These are phyloP conservation scores for Scleropages formosus DNA, from an alignment of 2,797 vertebrate species.

Conservation along the genomic window DNA sequence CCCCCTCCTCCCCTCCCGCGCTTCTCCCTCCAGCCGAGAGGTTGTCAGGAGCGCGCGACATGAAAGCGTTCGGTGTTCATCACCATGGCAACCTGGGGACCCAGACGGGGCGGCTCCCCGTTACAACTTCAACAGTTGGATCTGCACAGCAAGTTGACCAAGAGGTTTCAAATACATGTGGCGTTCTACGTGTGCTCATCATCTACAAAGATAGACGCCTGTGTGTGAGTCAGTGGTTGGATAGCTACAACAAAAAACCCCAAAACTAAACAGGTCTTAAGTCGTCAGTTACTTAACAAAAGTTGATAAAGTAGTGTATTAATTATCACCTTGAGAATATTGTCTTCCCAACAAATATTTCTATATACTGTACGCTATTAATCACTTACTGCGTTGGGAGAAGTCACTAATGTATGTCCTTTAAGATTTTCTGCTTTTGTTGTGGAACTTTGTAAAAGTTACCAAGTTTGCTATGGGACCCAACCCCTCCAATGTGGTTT, in stretches of 20 bases:
- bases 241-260: not conserved
- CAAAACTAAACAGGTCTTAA: not conserved
- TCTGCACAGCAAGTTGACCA: constrained; percentile 10
- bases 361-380: too few relatives aligned
- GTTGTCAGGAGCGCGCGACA: constrained; percentile 67
- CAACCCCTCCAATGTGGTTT: not conserved
- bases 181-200: too few relatives aligned
- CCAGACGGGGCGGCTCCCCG: constrained; percentile 59
- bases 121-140: constrained; percentile 21
- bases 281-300: not conserved
- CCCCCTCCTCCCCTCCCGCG: constrained; percentile 22
- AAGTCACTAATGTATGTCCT: too few relatives aligned
- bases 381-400: too few relatives aligned
- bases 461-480: not conserved
- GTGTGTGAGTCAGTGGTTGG: not conserved
- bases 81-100: constrained; percentile 74
- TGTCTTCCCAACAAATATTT: too few relatives aligned
- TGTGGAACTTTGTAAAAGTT: not conserved
- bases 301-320: not conserved
- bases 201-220: too few relatives aligned
- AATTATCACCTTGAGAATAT: too few relatives aligned
- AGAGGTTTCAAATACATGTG: constrained; percentile 3
- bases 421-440: too few relatives aligned
- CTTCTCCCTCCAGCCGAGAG: constrained; percentile 65
- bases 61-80: constrained; percentile 76